Base-by-base conservation (phyloP, 2,888 invertebrate species). In the Sthenelais limicola region DNA sequence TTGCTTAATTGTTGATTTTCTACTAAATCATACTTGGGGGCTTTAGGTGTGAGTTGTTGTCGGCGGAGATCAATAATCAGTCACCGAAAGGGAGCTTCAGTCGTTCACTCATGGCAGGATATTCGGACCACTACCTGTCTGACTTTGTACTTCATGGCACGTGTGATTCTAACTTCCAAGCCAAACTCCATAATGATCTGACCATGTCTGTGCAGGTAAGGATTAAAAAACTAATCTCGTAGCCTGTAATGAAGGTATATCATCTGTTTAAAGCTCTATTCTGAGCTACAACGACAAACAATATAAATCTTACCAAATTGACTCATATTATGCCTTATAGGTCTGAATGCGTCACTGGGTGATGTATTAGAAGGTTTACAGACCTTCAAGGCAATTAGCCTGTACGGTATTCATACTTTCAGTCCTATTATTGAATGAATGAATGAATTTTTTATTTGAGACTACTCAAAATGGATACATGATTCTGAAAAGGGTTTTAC, bases 81-180 rank as follows among this genome's bases (percentile, higher is more conserved):
- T 74, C 80, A 26, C 83, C 82, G 72, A 84, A 84, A 58, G 81
- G 82, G 48, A 87, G 87, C 75, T 88, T 88, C 79, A 88, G 88
- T 0, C 83, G 86, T 68, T 88, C 88, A 15, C 76, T 88, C 38
- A 76, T 88, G 66, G 88, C 85, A 3, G 87, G 85, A 26, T 84
- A 81, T 73, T 82, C 84, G 18, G 83, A 85, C 62, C 87, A 85
- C 78, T 88, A 87, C 78, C 79, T 88, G 77, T 83, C 87, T 1
- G 87, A 88, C 76, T 89, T 89, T 81, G 87, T 88, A 21, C 82
- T 89, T 2, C 88, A 88, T 76, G 88, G 88, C 0, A 86, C 88
- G 0, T 84, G 82, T 12, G 87, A 88, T 66, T 77, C 78, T 18
- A 76, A 83, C 33, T 84, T 81, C 73, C 79, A 82, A 32, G 77